phyloP scores from a whole-genome alignment of 2,888 invertebrate genomes.

The Orthosia cruda region DNA sequence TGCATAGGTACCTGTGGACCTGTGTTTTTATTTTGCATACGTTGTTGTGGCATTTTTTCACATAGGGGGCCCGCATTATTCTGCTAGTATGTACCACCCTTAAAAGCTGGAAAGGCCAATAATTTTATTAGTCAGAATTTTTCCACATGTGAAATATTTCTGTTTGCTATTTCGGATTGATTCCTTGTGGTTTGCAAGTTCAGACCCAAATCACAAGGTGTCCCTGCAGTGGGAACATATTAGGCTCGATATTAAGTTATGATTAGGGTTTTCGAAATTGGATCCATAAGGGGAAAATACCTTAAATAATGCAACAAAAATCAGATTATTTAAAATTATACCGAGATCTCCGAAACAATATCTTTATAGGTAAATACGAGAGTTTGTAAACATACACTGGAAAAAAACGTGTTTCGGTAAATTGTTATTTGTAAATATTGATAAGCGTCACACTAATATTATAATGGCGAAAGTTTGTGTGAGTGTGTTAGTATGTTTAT shows the following conservation, averaged over 20 bases:
- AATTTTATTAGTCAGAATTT: background rate
- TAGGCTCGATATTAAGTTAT: too few relatives aligned
- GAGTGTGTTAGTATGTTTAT: too few relatives aligned
- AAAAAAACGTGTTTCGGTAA: background rate
- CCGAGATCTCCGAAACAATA: background rate
- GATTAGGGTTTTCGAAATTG: background rate
- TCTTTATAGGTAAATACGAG: background rate
- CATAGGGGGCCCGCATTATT: background rate
- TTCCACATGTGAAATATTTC: background rate
- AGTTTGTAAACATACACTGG: background rate
- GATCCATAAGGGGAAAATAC: background rate
- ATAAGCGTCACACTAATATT: background rate
- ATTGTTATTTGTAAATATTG: slow-evolving; percentile 29
- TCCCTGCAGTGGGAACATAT: too few relatives aligned
- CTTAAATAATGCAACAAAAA: background rate
- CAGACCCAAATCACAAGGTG: too few relatives aligned
- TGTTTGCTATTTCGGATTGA: too few relatives aligned
- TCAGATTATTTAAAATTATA: background rate
- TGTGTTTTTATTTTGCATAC: slow-evolving; percentile 12
- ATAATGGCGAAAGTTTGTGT: too few relatives aligned
- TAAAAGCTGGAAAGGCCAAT: background rate
- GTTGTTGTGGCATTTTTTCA: background rate
- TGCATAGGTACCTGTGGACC: background rate
- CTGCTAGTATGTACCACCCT: background rate
- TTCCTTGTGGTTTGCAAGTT: too few relatives aligned